These are phyloP conservation scores for Bryconaethiops microstoma DNA, from an alignment of 2,797 vertebrate species.

Conservation along the genomic window DNA sequence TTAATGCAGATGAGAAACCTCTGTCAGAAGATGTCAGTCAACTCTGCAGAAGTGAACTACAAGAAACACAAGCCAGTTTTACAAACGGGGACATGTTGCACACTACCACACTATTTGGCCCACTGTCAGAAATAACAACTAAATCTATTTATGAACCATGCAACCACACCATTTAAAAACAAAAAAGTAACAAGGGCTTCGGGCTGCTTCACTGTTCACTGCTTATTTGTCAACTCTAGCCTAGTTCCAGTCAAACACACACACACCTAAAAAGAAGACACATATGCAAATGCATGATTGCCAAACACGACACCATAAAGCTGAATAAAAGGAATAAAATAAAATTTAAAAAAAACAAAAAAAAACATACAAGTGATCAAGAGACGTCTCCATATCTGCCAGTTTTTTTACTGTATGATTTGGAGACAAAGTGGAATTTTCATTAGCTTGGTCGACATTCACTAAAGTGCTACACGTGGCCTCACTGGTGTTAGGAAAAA, in stretches of 20 bases:
- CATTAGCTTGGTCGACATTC: slow-evolving; percentile 48
- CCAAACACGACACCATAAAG: slow-evolving; percentile 36
- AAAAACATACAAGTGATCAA: not conserved
- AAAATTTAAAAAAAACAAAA: no score
- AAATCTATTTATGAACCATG: not conserved
- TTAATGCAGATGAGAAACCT: no score
- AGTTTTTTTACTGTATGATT: not conserved
- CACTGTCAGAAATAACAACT: not conserved
- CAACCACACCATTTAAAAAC: not conserved
- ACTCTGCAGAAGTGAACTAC: not conserved
- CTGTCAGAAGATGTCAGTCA: not conserved
- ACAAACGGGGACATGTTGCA: slow-evolving; percentile 7
- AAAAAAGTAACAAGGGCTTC: not conserved
- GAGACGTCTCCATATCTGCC: slow-evolving; percentile 14
- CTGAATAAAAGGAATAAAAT: not conserved
- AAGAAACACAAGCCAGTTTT: not conserved
- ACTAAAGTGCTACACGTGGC: slow-evolving; percentile 57
- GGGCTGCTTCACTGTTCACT: not conserved
- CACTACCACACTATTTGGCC: not conserved
- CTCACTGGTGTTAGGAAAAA: slow-evolving; percentile 45
- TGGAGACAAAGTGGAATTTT: slow-evolving; percentile 15
- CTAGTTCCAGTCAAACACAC: slow-evolving; percentile 10
- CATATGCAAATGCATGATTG: slow-evolving; percentile 35
- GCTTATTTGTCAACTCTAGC: not conserved
- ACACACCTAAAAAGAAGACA: not conserved